Evolutionary conservation across 1,140 invertebrate genomes (phyloP), one percentile per base, ranked within the genome.

Genomic region (Aricia agestis): DNA sequence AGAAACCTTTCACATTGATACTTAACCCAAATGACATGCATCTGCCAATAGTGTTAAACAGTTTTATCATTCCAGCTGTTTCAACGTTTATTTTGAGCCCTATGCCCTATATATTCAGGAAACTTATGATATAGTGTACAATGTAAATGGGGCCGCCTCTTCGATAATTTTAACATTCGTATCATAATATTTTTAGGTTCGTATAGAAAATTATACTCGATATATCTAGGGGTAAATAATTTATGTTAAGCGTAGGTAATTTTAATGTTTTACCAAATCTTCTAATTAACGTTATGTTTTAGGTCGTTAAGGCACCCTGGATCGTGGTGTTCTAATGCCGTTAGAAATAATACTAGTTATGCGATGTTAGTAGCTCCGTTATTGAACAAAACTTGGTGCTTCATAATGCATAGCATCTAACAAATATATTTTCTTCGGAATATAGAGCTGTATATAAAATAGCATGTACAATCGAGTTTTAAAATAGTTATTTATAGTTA

Each of bases 101-200:
- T 63, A n/a, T 59, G 5, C n/a, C n/a, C n/a, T 25, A 25, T 4
- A 25, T 19, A 19, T 25, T 25, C 9, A 19, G 59, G 17, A 19
- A 63, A 11, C 19, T 19, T 9, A 18, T 3, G 6, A 59, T 59
- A 63, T 52, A 69, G 63, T 74, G 82, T 75, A 72, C 78, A 83
- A 78, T 83, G 80, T 77, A 87, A 88, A 82, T 87, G 88, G 81
- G 84, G 86, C 86, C 88, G 88, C 86, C 88, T 90, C 82, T 87
- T 85, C 78, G 82, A 84, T 89, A 85, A 82, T 80, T 75, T 78
- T 83, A 82, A 82, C 75, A 63, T 63, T 63, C 74, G 78, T 71
- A 78, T 76, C 73, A 77, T 81, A 82, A 79, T 63, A 61, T 69
- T 41, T 41, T 41, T 59, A 63, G 61, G 58, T 13, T 79, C 81